A percentile compares a stretch with the other conserved stretches of the same genome.
These are phyloP conservation scores for Eidolon dupreanum DNA, from an alignment of 2,797 vertebrate species.

Conservation along the genomic window DNA sequence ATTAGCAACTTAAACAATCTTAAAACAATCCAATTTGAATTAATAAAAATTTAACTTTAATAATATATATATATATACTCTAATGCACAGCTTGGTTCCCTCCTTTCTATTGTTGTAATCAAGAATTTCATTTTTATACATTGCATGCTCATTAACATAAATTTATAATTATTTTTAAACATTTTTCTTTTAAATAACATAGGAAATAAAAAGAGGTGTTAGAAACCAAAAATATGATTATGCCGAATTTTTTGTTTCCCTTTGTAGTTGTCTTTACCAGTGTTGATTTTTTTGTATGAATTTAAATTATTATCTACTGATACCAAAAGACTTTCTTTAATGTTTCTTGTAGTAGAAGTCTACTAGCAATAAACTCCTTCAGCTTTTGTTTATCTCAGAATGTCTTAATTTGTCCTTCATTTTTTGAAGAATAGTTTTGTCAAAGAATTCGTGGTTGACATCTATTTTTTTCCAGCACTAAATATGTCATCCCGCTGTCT, in stretches of 20 bases:
- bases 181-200: background rate
- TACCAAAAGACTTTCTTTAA: background rate
- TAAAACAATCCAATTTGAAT: constrained; percentile 35
- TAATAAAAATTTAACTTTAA: background rate
- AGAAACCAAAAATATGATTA: constrained; percentile 8
- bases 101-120: background rate
- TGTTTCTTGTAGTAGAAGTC: background rate
- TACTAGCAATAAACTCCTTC: background rate
- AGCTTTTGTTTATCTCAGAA: background rate
- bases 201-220: background rate
- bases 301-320: constrained; percentile 15
- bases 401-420: constrained; percentile 23
- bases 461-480: background rate
- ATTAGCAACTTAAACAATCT: constrained; percentile 40
- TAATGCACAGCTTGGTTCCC: background rate
- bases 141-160: background rate
- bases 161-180: constrained; percentile 41
- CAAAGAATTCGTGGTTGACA: background rate
- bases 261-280: background rate
- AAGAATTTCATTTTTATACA: background rate
- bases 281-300: background rate
- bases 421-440: constrained; percentile 48
- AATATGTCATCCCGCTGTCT: background rate
- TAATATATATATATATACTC: background rate
- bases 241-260: background rate